Conservation (phyloP, 2,888 invertebrate genomes). For the Schrankia costaestrigalis region DNA sequence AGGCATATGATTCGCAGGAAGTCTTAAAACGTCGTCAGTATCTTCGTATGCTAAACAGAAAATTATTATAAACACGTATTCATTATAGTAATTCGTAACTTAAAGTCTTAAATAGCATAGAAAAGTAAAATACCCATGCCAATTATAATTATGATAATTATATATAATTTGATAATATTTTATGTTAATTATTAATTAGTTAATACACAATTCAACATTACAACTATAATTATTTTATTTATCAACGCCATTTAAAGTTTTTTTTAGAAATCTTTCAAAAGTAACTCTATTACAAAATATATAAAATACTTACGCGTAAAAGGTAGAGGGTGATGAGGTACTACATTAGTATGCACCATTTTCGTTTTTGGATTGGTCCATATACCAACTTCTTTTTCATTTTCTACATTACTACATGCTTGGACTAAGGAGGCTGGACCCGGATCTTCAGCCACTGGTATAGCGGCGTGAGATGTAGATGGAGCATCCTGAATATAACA, state of each 20-base stretch:
- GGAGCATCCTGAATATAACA: slow-evolving; percentile 58
- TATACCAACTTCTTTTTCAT: slow-evolving; percentile 73
- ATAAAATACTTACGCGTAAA: slow-evolving; percentile 63
- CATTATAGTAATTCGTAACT: no score
- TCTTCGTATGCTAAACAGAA: slow-evolving; percentile 82
- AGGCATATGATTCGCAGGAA: slow-evolving; percentile 67
- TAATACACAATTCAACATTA: no score
- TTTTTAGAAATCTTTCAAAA: no score
- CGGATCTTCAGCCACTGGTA: slow-evolving; percentile 58
- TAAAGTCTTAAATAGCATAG: no score
- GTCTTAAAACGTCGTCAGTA: slow-evolving; percentile 65
- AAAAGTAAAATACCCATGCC: no score
- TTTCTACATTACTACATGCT: slow-evolving; percentile 66
- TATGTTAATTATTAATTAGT: no score
- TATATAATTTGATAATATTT: no score
- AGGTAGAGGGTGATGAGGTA: slow-evolving; percentile 69
- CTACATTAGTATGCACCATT: slow-evolving; percentile 70
- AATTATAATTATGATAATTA: no score
- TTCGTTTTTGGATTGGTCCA: slow-evolving; percentile 77
- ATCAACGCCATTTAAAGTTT: neutral
- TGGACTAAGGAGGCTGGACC: slow-evolving; percentile 71
- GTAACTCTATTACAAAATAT: slow-evolving; percentile 1
- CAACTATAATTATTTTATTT: neutral
- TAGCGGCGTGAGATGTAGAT: slow-evolving; percentile 59
- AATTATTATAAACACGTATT: no score